phyloP scores from a whole-genome alignment of 2,888 invertebrate genomes.

The Priocnemis perturbator region DNA sequence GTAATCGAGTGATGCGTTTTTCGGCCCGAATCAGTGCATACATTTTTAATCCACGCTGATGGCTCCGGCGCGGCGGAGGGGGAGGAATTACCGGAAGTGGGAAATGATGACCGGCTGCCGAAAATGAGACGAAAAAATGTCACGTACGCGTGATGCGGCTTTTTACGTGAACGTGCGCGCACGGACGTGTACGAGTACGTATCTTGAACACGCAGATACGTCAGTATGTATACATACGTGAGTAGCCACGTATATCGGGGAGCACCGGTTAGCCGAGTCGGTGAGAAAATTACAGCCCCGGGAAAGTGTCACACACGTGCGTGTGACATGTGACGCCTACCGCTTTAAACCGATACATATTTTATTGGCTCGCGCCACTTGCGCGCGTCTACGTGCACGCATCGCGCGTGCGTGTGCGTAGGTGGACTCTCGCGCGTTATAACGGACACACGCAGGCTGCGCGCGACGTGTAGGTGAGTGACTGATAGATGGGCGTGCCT shows the following conservation, averaged over 20 bases:
- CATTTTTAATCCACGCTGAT: slow-evolving; percentile 38
- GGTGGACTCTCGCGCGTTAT: slow-evolving; percentile 14
- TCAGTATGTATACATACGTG: too few relatives aligned
- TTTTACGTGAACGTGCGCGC: neutral
- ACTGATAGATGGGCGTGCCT: slow-evolving; percentile 63
- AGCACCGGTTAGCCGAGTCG: neutral
- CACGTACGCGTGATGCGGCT: neutral
- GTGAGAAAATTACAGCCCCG: slow-evolving; percentile 56
- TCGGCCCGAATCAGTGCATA: slow-evolving; percentile 31
- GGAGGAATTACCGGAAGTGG: neutral
- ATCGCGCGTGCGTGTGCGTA: too few relatives aligned
- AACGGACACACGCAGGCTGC: too few relatives aligned
- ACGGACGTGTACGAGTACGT: too few relatives aligned
- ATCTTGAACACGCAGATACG: too few relatives aligned
- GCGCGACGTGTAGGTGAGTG: slow-evolving; percentile 41
- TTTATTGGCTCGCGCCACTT: slow-evolving; percentile 52
- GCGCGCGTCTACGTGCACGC: too few relatives aligned
- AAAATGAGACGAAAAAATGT: neutral
- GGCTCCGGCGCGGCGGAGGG: too few relatives aligned
- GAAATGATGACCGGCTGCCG: neutral
- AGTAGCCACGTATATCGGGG: too few relatives aligned
- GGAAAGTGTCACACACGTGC: slow-evolving; percentile 45
- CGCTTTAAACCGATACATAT: slow-evolving; percentile 66
- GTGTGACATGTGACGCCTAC: slow-evolving; percentile 52
- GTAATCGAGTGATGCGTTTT: slow-evolving; percentile 31